Percentiles rank a stretch among this genome's conserved stretches.
These are phyloP conservation scores for Neopipo cinnamomea DNA, from an alignment of 2,113 vertebrate genomes.

Conservation along the genomic window DNA sequence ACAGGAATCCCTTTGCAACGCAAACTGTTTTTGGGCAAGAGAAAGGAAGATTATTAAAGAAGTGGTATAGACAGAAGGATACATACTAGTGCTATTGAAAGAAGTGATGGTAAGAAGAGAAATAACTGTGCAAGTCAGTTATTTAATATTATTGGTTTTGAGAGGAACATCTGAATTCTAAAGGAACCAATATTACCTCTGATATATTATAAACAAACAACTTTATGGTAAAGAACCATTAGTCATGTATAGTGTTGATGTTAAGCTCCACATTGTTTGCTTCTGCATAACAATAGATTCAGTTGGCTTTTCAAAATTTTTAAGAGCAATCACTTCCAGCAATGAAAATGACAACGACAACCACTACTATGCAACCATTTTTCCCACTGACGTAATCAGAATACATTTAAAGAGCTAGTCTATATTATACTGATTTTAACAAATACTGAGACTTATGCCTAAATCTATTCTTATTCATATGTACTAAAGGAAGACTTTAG, in stretches of 20 bases:
- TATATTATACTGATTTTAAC: background rate
- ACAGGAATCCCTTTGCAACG: background rate
- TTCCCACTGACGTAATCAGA: background rate
- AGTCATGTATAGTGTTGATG: background rate
- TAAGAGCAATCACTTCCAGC: background rate
- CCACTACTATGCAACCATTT: background rate
- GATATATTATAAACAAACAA: background rate
- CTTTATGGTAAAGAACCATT: background rate
- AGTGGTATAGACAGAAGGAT: background rate
- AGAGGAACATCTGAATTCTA: background rate
- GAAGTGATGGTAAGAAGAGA: background rate
- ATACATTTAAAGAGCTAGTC: background rate
- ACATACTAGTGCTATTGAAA: background rate
- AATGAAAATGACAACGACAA: background rate
- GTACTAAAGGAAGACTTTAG: background rate
- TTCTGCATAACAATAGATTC: background rate
- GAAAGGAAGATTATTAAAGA: background rate
- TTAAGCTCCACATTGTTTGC: background rate
- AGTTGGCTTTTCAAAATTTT: background rate
- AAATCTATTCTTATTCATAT: background rate
- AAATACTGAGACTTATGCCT: background rate
- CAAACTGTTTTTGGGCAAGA: background rate
- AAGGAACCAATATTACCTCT: background rate
- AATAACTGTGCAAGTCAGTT: background rate
- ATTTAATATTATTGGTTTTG: background rate